Evolutionary conservation across 37 sponge, comb jelly and placozoan species (phyloP).

Genomic region (Eunapius fragilis): DNA sequence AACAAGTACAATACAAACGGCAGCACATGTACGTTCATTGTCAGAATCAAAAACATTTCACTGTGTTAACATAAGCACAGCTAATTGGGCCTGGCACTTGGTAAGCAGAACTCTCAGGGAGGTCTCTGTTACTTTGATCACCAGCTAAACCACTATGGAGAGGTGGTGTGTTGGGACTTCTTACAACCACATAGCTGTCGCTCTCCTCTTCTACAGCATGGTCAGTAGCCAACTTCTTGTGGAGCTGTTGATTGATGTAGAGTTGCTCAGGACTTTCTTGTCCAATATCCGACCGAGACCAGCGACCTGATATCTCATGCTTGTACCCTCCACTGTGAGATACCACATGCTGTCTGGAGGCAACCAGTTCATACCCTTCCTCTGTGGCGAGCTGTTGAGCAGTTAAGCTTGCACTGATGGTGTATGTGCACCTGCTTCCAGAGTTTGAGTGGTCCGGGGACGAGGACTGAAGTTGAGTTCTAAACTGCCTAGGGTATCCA

Average conservation of each 20-base stretch:
- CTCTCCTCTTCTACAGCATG: neutral
- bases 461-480: neutral
- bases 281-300: neutral
- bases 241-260: neutral
- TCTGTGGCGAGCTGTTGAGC: neutral
- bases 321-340: no score
- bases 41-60: no score
- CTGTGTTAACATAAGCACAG: no score
- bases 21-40: no score
- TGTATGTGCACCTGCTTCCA: neutral
- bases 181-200: neutral
- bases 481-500: neutral
- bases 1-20: no score
- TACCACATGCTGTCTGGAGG: neutral
- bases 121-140: no score
- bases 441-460: neutral
- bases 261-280: no score
- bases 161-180: neutral
- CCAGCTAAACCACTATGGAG: neutral
- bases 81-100: no score
- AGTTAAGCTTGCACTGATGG: neutral
- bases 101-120: neutral
- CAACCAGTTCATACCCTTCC: neutral
- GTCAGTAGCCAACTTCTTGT: neutral
- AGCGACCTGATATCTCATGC: no score